Evolutionary conservation across 2,888 invertebrate species (phyloP), one percentile per base, ranked within the genome.

Genomic region (Halictus quadricinctus): DNA sequence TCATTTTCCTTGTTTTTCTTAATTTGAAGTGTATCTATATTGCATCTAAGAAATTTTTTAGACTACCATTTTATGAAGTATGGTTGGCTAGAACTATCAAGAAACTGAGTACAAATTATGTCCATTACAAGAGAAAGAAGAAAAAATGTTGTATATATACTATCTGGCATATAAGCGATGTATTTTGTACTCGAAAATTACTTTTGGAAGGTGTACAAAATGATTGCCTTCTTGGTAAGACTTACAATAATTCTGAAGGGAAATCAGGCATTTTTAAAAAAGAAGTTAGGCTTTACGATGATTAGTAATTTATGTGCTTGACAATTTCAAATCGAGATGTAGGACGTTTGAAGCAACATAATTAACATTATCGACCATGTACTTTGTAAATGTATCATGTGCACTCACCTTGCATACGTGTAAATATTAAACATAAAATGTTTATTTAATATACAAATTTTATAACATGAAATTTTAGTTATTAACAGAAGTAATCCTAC

Each of bases 381-480:
- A 87, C 73, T 87, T 90, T 83, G 83, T 88, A 89, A 88, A 89
- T 88, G 76, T 90, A 83, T 85, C 73, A 87, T 78, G 70, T 85
- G 79, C 85, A 88, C 79, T 83, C 77, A 80, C 79, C 83, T 80
- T 73, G 75, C 80, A 81, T 80, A 87, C 79, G 72, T 92, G 92
- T 92, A 92, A 86, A 92, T 92, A 91, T 82, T 88, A 90, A 86
- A 89, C 77, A 83, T 90, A 91, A 90, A 86, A 91, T 89, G 89
- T 92, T 92, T 92, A 93, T 93, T 93, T 93, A 92, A 91, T 90
- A 91, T 92, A 92, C 86, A 92, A 86, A 92, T 93, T 93, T 93
- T 91, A 91, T 91, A 91, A 86, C 73, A 86, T 72, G 81, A 88
- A 66, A 79, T 78, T 81, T 89, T 84, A 80, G 75, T 90, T 86